Conservation (phyloP, 2,888 invertebrate species). For the Pyrocoelia pectoralis region DNA sequence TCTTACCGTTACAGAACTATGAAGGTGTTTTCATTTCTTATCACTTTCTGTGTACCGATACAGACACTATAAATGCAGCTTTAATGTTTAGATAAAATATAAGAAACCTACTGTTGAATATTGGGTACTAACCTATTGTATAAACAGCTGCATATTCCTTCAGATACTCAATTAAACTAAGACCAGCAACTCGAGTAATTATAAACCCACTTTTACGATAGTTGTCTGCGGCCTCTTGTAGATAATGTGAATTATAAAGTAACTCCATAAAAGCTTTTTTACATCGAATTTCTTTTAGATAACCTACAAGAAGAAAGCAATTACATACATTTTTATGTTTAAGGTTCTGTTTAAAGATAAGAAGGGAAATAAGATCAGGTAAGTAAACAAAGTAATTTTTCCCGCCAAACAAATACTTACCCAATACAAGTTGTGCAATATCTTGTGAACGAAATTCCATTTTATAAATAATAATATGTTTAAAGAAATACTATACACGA, state of each 20-base stretch:
- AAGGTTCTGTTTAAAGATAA: too few relatives aligned
- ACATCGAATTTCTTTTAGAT: constrained; percentile 54
- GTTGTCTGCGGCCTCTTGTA: constrained; percentile 44
- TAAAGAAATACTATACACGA: too few relatives aligned
- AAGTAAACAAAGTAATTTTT: background rate
- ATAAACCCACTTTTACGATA: constrained; percentile 49
- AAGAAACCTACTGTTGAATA: too few relatives aligned
- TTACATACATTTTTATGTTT: too few relatives aligned
- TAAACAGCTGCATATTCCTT: constrained; percentile 54
- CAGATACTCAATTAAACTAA: constrained; percentile 54
- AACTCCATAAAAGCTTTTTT: constrained; percentile 51
- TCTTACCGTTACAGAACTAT: too few relatives aligned
- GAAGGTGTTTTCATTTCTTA: too few relatives aligned
- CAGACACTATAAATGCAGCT: too few relatives aligned
- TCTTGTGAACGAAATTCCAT: constrained; percentile 14
- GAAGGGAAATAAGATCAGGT: background rate
- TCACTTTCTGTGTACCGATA: too few relatives aligned
- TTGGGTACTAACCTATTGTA: constrained; percentile 50
- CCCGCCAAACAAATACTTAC: constrained; percentile 13
- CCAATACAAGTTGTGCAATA: constrained; percentile 10
- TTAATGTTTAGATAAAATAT: too few relatives aligned
- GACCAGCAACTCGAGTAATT: constrained; percentile 52
- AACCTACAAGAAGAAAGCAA: constrained; percentile 49
- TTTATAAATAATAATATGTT: too few relatives aligned
- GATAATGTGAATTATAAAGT: constrained; percentile 48